Base-by-base conservation (phyloP, 2,113 vertebrate species). In the Labeo catla region DNA sequence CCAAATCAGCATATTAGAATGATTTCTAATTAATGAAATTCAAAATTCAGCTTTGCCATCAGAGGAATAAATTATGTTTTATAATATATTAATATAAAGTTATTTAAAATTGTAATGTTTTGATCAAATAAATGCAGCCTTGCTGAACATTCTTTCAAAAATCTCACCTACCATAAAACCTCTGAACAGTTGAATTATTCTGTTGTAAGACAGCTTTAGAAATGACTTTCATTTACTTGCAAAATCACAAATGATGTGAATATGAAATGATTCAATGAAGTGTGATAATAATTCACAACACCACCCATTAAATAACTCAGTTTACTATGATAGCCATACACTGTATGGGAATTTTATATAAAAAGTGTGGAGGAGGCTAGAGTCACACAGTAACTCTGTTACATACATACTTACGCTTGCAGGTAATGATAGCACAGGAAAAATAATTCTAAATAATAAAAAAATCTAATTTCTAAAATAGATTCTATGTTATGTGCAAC, bases 251-350 rank as follows among this genome's bases (percentile, higher is more conserved):
- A 28, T 28, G 28, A 28, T 28, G 28, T 28, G 28, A 28, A 28
- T 28, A 28, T 28, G 28, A 28, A 28, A 28, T 28, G 28, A 28
- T 28, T 28, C 28, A 43, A 1, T 66, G 61, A 21, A 13, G 36
- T 80, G 3, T 47, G 28, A 28, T 8, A 77, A 77, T 43, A 80
- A 45, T 13, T 50, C 15, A 68, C 23, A 50, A 50, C 43, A 70
- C 23, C 4, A 21, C 7, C 4, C 49, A 57, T 79, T 86, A 73
- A 72, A 61, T 73, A 47, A 16, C 2, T 61, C 11, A 0, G 2
- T 80, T 57, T 80, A 72, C 2, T 66, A 52, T 59, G 63, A 28
- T 34, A 81, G 76, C 81, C 81, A 83, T 83, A 83, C 81, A 83
- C 66, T 83, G 66, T 83, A 83, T 83, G 66, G 81, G 66, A 54